These are phyloP conservation scores for Platycheirus albimanus DNA, from an alignment of 2,888 invertebrate species.

Conservation along the genomic window DNA sequence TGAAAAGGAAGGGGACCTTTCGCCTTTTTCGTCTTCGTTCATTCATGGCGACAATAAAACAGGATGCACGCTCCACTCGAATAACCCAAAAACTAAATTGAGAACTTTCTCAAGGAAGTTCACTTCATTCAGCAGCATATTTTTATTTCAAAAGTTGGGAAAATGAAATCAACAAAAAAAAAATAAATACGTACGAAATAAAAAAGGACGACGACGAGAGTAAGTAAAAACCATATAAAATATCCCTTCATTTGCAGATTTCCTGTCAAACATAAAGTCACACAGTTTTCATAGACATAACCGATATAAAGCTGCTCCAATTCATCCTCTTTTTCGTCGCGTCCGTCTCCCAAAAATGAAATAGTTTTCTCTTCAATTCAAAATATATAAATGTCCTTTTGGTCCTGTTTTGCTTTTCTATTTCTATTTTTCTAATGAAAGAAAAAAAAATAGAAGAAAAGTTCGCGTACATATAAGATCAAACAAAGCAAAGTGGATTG, in stretches of 20 bases:
- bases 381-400: conserved; percentile 27
- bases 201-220: no score
- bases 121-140: conserved; percentile 54
- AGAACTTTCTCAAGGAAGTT: conserved; percentile 62
- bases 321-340: conserved; percentile 1
- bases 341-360: conserved; percentile 1
- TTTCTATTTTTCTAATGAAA: no score
- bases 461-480: conserved; percentile 18
- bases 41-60: conserved; percentile 48
- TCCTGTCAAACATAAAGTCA: conserved; percentile 73
- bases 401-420: conserved; percentile 7
- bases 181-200: not conserved
- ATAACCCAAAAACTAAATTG: conserved; percentile 54
- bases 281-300: conserved; percentile 68
- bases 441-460: not conserved
- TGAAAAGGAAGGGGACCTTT: conserved; percentile 18
- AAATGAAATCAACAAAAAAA: conserved; percentile 12
- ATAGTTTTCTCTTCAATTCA: conserved; percentile 61
- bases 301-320: conserved; percentile 49
- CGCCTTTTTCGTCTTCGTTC: no score
- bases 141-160: conserved; percentile 18
- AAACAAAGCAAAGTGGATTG: conserved; percentile 25
- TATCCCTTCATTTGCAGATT: conserved; percentile 73
- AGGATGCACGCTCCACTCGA: conserved; percentile 65
- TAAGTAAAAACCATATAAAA: conserved; percentile 33